These are phyloP conservation scores for Anas capensis DNA, from an alignment of 2,797 vertebrate genomes.

Conservation along the genomic window DNA sequence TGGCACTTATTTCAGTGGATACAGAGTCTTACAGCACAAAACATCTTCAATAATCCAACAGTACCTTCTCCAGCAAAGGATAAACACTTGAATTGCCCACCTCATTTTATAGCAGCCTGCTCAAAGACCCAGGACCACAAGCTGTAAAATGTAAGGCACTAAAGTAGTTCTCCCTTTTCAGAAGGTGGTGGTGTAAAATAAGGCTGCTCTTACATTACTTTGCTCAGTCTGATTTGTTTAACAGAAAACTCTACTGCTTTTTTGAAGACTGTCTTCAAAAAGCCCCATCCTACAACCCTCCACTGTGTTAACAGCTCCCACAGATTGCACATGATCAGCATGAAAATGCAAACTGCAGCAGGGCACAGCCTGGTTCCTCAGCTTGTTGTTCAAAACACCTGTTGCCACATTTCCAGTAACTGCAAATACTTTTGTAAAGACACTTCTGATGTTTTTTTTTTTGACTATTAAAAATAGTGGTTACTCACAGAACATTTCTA, in stretches of 20 bases:
- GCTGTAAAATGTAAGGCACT: background rate
- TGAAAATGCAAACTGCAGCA: accelerated
- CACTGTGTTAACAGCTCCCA: accelerated
- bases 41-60: accelerated
- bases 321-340: background rate
- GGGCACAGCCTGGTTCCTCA: background rate
- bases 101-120: accelerated
- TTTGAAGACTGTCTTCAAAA: background rate
- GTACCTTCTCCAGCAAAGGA: background rate
- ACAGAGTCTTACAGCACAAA: background rate
- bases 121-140: background rate
- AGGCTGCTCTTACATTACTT: background rate
- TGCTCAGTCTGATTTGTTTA: background rate
- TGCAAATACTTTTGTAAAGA: background rate
- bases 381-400: background rate
- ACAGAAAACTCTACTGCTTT: accelerated
- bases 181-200: background rate
- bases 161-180: background rate
- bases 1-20: background rate
- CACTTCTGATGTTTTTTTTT: background rate
- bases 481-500: background rate
- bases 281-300: no score
- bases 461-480: background rate
- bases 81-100: background rate
- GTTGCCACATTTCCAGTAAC: background rate